These are phyloP conservation scores for Atethmia centrago DNA, from an alignment of 2,888 invertebrate genomes.

Conservation along the genomic window DNA sequence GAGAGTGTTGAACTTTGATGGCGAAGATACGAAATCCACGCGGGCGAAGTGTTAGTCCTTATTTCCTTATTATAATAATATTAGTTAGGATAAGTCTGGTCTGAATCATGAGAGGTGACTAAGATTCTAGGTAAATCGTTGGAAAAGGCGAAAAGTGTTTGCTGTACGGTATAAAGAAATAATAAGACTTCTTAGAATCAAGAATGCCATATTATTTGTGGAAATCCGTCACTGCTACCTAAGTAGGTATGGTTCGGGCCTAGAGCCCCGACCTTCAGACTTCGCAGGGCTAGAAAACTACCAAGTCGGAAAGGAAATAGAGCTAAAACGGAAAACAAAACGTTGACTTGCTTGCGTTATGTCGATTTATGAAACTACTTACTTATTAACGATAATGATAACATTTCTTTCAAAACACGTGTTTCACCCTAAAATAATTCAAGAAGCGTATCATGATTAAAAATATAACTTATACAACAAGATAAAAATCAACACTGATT, in stretches of 20 bases:
- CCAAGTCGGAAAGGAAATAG: neutral
- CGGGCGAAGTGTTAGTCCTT: no score
- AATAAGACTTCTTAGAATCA: neutral
- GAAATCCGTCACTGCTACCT: neutral
- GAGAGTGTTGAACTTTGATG: no score
- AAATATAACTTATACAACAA: neutral
- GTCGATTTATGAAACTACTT: neutral
- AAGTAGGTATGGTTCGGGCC: neutral
- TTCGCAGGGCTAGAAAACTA: neutral
- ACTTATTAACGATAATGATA: neutral
- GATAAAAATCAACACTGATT: neutral
- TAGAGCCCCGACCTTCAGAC: neutral
- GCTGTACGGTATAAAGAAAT: neutral
- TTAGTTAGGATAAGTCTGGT: no score
- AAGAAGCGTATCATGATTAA: neutral
- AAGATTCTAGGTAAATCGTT: neutral
- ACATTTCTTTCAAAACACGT: neutral
- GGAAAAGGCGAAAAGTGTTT: neutral
- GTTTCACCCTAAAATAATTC: neutral
- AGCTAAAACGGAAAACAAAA: neutral
- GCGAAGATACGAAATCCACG: no score
- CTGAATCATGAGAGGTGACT: slow-evolving; percentile 4
- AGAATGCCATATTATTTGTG: neutral
- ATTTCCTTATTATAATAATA: no score
- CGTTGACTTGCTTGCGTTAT: slow-evolving; percentile 2